These are phyloP conservation scores for Cephus sareptanus DNA, from an alignment of 2,888 invertebrate species.

Conservation along the genomic window DNA sequence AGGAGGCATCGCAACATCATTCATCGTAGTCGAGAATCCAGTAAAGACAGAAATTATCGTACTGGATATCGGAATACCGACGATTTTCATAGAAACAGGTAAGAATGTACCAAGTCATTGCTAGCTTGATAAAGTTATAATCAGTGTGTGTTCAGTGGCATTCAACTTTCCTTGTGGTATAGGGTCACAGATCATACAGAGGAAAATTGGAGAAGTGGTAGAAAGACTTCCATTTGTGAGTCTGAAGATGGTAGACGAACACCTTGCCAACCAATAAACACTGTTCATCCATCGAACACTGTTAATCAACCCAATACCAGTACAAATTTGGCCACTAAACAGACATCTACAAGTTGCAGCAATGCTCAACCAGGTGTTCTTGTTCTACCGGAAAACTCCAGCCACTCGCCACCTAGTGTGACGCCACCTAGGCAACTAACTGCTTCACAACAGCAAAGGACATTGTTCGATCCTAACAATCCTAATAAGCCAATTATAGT, in stretches of 20 bases:
- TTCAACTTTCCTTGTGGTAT: not conserved
- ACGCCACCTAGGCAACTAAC: constrained; percentile 25
- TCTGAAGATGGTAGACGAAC: constrained; percentile 57
- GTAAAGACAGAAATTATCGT: constrained; percentile 64
- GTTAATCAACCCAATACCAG: constrained; percentile 45
- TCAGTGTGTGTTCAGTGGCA: not conserved
- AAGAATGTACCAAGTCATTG: constrained; percentile 4
- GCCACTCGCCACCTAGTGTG: constrained; percentile 30
- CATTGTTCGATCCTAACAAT: constrained; percentile 74
- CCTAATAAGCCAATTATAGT: constrained; percentile 80
- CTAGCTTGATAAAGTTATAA: not conserved
- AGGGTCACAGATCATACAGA: constrained; percentile 34
- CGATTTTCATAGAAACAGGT: constrained; percentile 54
- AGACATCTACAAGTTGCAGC: constrained; percentile 34
- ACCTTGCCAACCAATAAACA: constrained; percentile 8
- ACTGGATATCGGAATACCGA: constrained; percentile 53
- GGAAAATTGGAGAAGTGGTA: constrained; percentile 62
- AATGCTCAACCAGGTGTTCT: constrained; percentile 63
- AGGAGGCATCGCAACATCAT: constrained; percentile 51
- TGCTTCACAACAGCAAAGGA: constrained; percentile 64
- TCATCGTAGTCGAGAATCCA: constrained; percentile 65
- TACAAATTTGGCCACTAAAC: constrained; percentile 31
- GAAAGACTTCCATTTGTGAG: constrained; percentile 56
- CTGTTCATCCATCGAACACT: constrained; percentile 4
- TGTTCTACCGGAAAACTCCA: constrained; percentile 60